Evolutionary conservation across 2,888 invertebrate species (phyloP).

Genomic region (Lypha dubia): DNA sequence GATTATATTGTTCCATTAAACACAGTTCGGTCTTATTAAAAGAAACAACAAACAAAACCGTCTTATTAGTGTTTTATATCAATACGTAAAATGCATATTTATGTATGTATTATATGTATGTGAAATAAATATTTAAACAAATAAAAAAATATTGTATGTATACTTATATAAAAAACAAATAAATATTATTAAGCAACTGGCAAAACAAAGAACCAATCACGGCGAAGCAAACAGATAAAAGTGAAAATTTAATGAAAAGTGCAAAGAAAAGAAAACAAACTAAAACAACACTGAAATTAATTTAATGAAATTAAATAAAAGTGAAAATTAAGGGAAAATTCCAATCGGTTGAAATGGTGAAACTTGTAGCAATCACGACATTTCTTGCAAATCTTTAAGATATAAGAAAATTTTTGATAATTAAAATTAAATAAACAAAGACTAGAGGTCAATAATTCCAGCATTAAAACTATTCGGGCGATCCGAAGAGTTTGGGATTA

Average conservation of each 20-base stretch:
- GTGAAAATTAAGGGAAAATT: conserved; percentile 24
- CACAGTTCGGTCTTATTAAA: conserved; percentile 67
- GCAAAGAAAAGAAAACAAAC: conserved; percentile 17
- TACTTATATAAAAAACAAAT: conserved; percentile 16
- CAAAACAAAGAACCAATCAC: conserved; percentile 56
- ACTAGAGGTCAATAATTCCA: not conserved
- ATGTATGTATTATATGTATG: conserved; percentile 27
- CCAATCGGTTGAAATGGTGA: conserved; percentile 45
- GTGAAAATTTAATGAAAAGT: conserved; percentile 41
- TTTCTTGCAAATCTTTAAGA: conserved; percentile 29
- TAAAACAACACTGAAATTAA: conserved; percentile 22
- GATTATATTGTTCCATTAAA: conserved; percentile 60
- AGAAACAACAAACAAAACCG: conserved; percentile 69
- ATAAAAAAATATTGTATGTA: conserved; percentile 29
- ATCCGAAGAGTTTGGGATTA: not conserved
- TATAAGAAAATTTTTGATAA: not conserved
- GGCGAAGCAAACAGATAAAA: conserved; percentile 40
- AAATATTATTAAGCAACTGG: conserved; percentile 31
- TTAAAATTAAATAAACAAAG: not conserved
- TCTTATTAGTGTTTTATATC: conserved; percentile 68
- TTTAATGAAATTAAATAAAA: conserved; percentile 20
- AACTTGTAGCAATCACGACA: not conserved
- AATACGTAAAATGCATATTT: conserved; percentile 35
- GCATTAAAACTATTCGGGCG: not conserved
- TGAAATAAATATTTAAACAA: conserved; percentile 65